Percentiles rank a stretch among this genome's conserved stretches.
These are phyloP conservation scores for Metacarcinus magister DNA, from an alignment of 2,888 invertebrate genomes.

Conservation along the genomic window DNA sequence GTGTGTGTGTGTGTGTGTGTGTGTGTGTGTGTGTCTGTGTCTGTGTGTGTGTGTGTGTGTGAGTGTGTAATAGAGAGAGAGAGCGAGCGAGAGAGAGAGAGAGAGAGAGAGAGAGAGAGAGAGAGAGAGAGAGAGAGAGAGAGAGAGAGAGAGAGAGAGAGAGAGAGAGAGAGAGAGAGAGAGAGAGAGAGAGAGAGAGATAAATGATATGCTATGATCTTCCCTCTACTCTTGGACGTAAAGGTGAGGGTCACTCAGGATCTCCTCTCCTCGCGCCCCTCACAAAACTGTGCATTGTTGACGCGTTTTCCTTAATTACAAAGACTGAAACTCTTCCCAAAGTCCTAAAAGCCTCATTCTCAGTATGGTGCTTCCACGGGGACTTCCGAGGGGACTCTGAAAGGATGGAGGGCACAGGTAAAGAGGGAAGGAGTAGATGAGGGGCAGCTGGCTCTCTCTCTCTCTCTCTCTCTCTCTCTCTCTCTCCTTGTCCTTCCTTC, in stretches of 20 bases:
- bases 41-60: too few relatives aligned
- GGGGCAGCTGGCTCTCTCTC: background rate
- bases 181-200: too few relatives aligned
- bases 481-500: background rate
- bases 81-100: too few relatives aligned
- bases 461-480: too few relatives aligned
- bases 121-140: too few relatives aligned
- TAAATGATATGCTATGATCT: too few relatives aligned
- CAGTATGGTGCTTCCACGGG: background rate
- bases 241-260: conserved; percentile 6
- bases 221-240: background rate
- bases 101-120: too few relatives aligned
- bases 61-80: too few relatives aligned
- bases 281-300: background rate
- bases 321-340: background rate
- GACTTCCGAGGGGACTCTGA: background rate
- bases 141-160: too few relatives aligned
- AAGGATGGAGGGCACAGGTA: background rate
- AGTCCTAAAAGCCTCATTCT: background rate
- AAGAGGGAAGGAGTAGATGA: background rate
- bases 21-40: too few relatives aligned
- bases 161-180: too few relatives aligned
- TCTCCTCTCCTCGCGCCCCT: background rate
- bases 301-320: conserved; percentile 13
- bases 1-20: too few relatives aligned